phyloP scores from a whole-genome alignment of 2,113 vertebrate species.

The Oxyura jamaicensis region DNA sequence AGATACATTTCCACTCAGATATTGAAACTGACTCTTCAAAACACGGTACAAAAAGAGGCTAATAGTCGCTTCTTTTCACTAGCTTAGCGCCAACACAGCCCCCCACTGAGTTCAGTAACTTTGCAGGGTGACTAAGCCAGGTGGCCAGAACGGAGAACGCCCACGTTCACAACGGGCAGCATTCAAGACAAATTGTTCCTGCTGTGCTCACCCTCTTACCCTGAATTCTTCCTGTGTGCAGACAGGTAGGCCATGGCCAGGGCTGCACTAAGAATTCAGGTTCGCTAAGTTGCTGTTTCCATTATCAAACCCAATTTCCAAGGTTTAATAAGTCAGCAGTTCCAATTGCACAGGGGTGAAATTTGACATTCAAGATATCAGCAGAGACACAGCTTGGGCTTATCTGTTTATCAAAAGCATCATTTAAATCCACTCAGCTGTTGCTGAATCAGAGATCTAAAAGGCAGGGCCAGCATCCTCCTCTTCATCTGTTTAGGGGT shows the following conservation, averaged over 20 bases:
- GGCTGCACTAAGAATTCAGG: not conserved
- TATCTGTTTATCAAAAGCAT: not conserved
- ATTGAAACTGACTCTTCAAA: not conserved
- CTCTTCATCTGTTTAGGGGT: not conserved
- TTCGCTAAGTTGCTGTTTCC: not conserved
- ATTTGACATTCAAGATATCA: not conserved
- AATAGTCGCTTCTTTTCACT: not conserved
- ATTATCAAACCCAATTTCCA: not conserved
- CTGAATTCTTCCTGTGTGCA: not conserved
- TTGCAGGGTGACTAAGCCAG: not conserved
- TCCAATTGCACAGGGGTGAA: not conserved
- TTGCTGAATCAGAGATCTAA: not conserved
- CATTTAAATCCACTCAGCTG: not conserved
- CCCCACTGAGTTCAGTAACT: not conserved
- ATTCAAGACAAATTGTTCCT: not conserved
- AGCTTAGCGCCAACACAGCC: not conserved
- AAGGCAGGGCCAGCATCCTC: not conserved
- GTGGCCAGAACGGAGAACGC: accelerated
- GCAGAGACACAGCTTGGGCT: not conserved
- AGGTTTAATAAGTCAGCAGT: constrained; percentile 1
- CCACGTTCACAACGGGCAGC: not conserved
- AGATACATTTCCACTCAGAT: accelerated
- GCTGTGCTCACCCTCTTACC: not conserved
- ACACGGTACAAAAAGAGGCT: not conserved
- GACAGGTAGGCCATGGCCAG: not conserved